phyloP scores from a whole-genome alignment of 2,888 invertebrate genomes.

The Drosophila diplacantha region DNA sequence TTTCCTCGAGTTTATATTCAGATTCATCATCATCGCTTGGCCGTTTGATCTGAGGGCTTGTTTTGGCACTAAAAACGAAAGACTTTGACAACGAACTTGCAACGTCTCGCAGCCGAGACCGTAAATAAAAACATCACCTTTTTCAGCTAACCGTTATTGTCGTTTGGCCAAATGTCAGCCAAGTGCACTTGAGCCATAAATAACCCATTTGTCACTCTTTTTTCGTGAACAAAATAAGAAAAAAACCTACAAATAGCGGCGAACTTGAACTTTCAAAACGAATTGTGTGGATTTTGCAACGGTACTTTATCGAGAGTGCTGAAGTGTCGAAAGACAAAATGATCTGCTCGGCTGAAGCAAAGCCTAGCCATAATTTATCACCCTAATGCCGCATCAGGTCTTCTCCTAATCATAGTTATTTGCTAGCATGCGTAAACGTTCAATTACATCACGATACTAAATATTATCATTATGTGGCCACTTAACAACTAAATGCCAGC shows the following conservation, averaged over 20 bases:
- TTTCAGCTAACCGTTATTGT: slow-evolving; percentile 28
- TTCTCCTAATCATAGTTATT: slow-evolving; percentile 27
- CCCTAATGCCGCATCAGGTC: slow-evolving; percentile 16
- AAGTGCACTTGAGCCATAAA: slow-evolving; percentile 55
- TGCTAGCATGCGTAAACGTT: slow-evolving; percentile 51
- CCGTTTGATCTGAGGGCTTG: slow-evolving; percentile 25
- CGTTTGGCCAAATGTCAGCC: slow-evolving; percentile 61
- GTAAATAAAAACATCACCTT: slow-evolving; percentile 39
- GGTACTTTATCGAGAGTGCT: slow-evolving; percentile 37
- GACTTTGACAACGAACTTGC: slow-evolving; percentile 73
- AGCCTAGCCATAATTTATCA: slow-evolving; percentile 14
- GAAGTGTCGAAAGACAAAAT: slow-evolving; percentile 23
- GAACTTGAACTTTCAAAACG: slow-evolving; percentile 64
- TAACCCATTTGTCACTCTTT: slow-evolving; percentile 57
- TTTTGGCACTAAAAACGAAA: slow-evolving; percentile 42
- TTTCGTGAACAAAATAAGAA: slow-evolving; percentile 32
- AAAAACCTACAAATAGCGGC: slow-evolving; percentile 44
- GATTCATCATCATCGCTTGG: slow-evolving; percentile 10
- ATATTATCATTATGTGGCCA: slow-evolving; percentile 55
- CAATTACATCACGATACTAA: slow-evolving; percentile 57
- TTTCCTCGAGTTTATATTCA: slow-evolving; percentile 11
- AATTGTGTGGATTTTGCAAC: slow-evolving; percentile 21
- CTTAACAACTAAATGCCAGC: slow-evolving; percentile 56
- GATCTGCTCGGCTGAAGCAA: not conserved
- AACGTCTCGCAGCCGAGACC: slow-evolving; percentile 8